Conservation (phyloP, 1,140 invertebrate genomes). For the Agrilus planipennis region DNA sequence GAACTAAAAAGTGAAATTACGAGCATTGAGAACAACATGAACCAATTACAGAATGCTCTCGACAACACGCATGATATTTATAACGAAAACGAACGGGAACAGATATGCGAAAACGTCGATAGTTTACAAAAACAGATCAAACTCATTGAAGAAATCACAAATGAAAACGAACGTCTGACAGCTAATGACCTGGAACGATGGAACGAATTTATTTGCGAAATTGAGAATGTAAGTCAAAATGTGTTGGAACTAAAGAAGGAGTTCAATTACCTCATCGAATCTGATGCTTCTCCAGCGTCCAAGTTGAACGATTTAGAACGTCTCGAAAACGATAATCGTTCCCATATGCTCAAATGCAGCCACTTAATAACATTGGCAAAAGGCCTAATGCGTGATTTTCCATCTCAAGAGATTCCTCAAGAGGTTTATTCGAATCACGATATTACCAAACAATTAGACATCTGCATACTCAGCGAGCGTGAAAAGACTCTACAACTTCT, state of each 20-base stretch:
- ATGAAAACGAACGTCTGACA: conserved; percentile 46
- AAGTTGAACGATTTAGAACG: conserved; percentile 55
- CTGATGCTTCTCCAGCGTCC: conserved; percentile 43
- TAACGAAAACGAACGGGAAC: conserved; percentile 35
- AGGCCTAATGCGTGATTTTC: conserved; percentile 47
- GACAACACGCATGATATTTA: conserved; percentile 39
- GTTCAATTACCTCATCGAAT: conserved; percentile 44
- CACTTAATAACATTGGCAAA: conserved; percentile 41
- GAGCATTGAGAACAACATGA: conserved; percentile 36
- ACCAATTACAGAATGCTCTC: conserved; percentile 34
- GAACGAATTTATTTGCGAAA: conserved; percentile 52
- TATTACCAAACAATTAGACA: conserved; percentile 52
- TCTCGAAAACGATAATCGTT: conserved; percentile 47
- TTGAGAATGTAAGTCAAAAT: conserved; percentile 39
- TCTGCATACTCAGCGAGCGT: conserved; percentile 52
- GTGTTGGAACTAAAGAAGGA: conserved; percentile 42
- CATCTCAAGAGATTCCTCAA: conserved; percentile 49
- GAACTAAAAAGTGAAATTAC: conserved; percentile 42
- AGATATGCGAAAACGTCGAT: conserved; percentile 38
- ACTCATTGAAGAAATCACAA: conserved; percentile 47
- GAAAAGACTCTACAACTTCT: conserved; percentile 60
- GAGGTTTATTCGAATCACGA: conserved; percentile 52
- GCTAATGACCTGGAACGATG: conserved; percentile 51
- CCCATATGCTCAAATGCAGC: conserved; percentile 37
- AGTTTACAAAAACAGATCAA: conserved; percentile 41